Evolutionary conservation across 2,797 vertebrate species (phyloP).

Genomic region (Argya squamiceps): DNA sequence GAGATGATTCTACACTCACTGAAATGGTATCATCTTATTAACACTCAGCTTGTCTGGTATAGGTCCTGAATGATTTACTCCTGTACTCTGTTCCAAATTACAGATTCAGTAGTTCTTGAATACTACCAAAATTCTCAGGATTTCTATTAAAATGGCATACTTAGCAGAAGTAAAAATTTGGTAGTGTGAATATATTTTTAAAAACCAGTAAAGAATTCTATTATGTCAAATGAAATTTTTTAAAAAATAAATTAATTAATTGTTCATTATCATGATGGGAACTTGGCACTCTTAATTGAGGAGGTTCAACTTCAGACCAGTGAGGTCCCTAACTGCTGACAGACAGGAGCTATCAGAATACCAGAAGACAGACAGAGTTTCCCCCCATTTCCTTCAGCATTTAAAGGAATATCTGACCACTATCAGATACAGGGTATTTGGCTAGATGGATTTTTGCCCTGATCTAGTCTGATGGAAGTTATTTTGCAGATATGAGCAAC

Average conservation of each 20-base stretch:
- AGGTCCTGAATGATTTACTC: conserved; percentile 28
- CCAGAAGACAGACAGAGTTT: neutral
- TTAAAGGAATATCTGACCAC: neutral
- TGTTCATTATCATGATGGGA: neutral
- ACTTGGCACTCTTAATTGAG: neutral
- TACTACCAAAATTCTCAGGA: neutral
- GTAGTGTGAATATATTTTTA: neutral
- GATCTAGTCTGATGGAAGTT: neutral
- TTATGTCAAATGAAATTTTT: neutral
- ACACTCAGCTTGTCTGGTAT: neutral
- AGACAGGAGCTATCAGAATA: neutral
- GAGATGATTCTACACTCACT: conserved; percentile 13
- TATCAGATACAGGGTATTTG: neutral
- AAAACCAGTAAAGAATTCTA: neutral
- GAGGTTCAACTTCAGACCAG: neutral
- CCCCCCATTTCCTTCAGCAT: neutral
- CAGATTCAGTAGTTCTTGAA: neutral
- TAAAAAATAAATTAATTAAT: neutral
- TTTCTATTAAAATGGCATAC: neutral
- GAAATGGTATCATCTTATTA: conserved; percentile 44
- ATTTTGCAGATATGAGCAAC: neutral
- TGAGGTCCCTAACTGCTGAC: neutral
- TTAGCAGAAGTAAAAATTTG: neutral
- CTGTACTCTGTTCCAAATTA: neutral
- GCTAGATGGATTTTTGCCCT: neutral